A percentile compares a stretch with the other conserved stretches of the same genome.
Evolutionary conservation across 2,113 vertebrate genomes (phyloP).

Genomic region (Sturnira hondurensis): DNA sequence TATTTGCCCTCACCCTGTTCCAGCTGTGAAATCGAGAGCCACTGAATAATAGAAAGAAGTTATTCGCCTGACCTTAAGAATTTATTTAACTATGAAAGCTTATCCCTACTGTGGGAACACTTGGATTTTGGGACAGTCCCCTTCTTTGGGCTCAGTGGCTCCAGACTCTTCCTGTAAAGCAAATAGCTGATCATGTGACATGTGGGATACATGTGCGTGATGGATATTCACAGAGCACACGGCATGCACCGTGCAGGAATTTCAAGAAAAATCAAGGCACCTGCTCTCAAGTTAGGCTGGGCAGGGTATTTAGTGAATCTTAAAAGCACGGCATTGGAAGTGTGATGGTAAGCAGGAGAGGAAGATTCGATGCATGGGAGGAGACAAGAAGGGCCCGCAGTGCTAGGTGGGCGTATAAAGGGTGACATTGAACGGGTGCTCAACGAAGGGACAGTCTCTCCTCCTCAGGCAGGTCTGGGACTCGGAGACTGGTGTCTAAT

Average conservation of each 20-base stretch:
- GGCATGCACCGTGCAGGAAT: too few species aligned
- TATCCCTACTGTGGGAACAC: background rate
- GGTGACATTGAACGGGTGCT: background rate
- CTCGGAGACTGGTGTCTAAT: fast-evolving
- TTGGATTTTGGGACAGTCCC: background rate
- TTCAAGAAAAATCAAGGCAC: background rate
- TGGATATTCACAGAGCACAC: background rate
- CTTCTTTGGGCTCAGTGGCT: background rate
- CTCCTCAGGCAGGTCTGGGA: background rate
- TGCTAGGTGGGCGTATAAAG: background rate
- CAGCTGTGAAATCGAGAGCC: slow-evolving; percentile 18
- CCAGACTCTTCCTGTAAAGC: slow-evolving; percentile 19
- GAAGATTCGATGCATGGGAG: background rate
- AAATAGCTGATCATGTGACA: background rate
- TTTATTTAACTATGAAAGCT: slow-evolving; percentile 14
- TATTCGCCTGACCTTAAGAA: slow-evolving; percentile 40
- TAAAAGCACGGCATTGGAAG: background rate
- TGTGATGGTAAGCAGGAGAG: background rate
- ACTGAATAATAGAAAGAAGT: slow-evolving; percentile 39
- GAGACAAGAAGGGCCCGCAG: background rate
- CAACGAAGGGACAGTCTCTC: background rate
- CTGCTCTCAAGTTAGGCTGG: background rate
- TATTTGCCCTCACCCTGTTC: background rate
- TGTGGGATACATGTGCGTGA: background rate
- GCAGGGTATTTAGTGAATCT: background rate